Percentiles rank a stretch among this genome's conserved stretches.
Evolutionary conservation across 1,140 invertebrate genomes (phyloP).

Genomic region (Maconellicoccus hirsutus): DNA sequence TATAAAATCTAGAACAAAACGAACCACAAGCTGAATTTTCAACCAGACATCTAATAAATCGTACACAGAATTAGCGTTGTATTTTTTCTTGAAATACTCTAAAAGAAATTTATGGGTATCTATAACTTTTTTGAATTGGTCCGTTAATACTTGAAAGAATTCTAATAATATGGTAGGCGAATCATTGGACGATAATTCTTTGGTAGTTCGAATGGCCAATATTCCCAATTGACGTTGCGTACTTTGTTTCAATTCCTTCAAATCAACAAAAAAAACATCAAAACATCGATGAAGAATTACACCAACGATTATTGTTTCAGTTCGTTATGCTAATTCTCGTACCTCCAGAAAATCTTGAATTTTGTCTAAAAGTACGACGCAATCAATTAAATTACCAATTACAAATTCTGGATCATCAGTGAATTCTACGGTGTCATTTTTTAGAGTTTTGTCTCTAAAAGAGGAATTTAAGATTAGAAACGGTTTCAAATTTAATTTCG

Average conservation of each 20-base stretch:
- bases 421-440: background rate
- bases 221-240: background rate
- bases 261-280: background rate
- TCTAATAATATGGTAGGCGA: background rate
- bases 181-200: background rate
- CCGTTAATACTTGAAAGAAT: conserved; percentile 12
- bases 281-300: too few species aligned
- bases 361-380: background rate
- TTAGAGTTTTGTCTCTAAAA: background rate
- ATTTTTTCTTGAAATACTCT: background rate
- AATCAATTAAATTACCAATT: conserved; percentile 1
- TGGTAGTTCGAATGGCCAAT: background rate
- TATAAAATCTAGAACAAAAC: background rate
- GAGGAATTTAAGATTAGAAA: background rate
- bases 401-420: conserved; percentile 14
- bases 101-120: conserved; percentile 1
- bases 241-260: conserved; percentile 11
- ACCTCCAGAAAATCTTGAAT: conserved; percentile 1
- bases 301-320: too few species aligned
- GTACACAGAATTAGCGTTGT: background rate
- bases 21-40: background rate
- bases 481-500: background rate
- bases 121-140: background rate
- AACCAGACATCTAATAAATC: conserved; percentile 1
- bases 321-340: too few species aligned